Base-by-base conservation (phyloP, 2,797 vertebrate species). In the Allobates femoralis region DNA sequence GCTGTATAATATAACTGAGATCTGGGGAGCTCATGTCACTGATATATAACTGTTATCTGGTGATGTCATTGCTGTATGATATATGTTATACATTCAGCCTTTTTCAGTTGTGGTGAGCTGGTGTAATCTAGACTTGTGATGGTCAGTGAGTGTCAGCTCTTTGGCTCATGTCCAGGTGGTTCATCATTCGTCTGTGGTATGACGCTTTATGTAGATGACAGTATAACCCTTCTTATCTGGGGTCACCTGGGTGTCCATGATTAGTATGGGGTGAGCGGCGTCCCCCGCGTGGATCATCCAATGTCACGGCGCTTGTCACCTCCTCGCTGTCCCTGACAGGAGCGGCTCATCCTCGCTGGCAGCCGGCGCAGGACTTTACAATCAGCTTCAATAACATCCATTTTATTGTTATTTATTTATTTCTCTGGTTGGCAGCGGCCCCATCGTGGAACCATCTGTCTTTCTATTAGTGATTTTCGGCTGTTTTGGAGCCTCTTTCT, bases 361-460 rank as follows among this genome's bases (percentile, higher is more conserved):
- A 95, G 93, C 93, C 92, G 93, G 92, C 91, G 92, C 92, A 95
- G 94, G 94, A 95, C 94, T 94, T 95, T 94, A 92, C 93, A 95
- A 93, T 95, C 94, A 92, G 94, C 93, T 95, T 95, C 94, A 95
- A 94, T 95, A 95, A 93, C 94, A 95, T 94, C 94, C 93, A 91
- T 96, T 93, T 90, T 89, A 92, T 91, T 89, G 90, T 92, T 92
- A 91, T 92, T 93, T 90, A 91, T 85, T 91, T 89, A 93, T 94
- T 93, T 95, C 96, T 96, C 94, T 94, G 94, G 94, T 96, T 99
- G 97, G 97, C 97, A 99, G 95, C 94, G 93, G 89, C 91, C 95
- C 93, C 95, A 97, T 95, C 95, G 96, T 95, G 94, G 96, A 97
- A 97, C 98, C 98, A 98, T 99, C 98, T 99, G 98, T 99, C 97